Conservation (phyloP, 2,113 vertebrate species). For the Sceloporus undulatus region DNA sequence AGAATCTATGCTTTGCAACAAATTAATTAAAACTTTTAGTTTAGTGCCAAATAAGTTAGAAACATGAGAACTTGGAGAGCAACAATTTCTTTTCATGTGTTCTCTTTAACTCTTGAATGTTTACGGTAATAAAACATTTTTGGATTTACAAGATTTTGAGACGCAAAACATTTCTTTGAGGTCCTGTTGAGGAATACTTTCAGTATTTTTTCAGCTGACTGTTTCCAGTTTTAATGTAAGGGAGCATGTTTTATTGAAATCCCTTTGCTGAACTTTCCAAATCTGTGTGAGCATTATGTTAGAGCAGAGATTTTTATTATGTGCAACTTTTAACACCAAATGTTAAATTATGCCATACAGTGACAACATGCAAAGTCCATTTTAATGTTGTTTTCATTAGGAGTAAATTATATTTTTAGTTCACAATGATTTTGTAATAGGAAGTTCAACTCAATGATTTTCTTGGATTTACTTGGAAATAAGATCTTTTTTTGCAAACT, state of each 20-base stretch:
- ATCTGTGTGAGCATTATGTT: conserved; percentile 29
- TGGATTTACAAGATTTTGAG: conserved; percentile 60
- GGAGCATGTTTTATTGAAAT: conserved; percentile 36
- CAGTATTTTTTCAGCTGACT: conserved; percentile 59
- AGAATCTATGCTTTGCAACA: conserved; percentile 62
- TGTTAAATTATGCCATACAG: conserved; percentile 25
- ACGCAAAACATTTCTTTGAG: conserved; percentile 48
- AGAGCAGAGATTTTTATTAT: conserved; percentile 44
- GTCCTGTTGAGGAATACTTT: background rate
- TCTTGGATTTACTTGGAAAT: background rate
- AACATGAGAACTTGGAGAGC: conserved; percentile 22
- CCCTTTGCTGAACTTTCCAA: conserved; percentile 39
- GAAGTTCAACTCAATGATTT: background rate
- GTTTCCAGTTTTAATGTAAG: conserved; percentile 41
- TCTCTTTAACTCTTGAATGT: conserved; percentile 44
- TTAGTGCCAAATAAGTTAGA: conserved; percentile 47
- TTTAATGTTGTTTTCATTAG: conserved; percentile 22
- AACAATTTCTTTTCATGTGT: conserved; percentile 60
- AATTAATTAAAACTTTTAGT: conserved; percentile 46
- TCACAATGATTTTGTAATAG: conserved; percentile 4
- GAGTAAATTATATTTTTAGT: conserved; percentile 35
- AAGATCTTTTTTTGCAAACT: too few relatives aligned
- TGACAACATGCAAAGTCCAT: conserved; percentile 13
- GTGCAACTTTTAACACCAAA: conserved; percentile 36
- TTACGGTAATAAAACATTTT: conserved; percentile 63